phyloP scores from a whole-genome alignment of 2,888 invertebrate species.

The Rhagophthalmus giganteus region DNA sequence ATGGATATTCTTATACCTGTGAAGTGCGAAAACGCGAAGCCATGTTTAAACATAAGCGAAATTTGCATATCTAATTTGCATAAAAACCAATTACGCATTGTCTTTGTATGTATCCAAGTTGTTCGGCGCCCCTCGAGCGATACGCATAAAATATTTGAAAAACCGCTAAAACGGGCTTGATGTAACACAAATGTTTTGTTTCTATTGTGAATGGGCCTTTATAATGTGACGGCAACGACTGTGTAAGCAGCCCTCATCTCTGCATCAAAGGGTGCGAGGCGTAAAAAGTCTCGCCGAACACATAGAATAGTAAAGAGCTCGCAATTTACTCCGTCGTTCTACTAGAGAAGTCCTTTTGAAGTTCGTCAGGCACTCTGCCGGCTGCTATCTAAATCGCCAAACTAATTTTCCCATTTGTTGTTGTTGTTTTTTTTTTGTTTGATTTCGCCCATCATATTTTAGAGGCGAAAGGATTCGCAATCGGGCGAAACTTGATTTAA shows the following conservation, averaged over 20 bases:
- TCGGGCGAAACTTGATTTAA: not conserved
- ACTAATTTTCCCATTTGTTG: conserved; percentile 21
- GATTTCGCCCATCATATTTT: not conserved
- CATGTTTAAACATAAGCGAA: conserved; percentile 4
- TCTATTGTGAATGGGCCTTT: conserved; percentile 25
- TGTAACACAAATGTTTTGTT: conserved; percentile 12
- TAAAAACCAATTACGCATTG: conserved; percentile 1
- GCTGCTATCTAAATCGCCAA: conserved; percentile 28
- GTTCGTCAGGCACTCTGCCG: conserved; percentile 19
- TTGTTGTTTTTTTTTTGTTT: conserved; percentile 1
- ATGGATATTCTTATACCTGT: conserved; percentile 1
- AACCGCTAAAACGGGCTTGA: conserved; percentile 7
- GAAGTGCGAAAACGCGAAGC: conserved; percentile 9
- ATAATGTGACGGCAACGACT: conserved; percentile 28
- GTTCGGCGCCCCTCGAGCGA: not conserved
- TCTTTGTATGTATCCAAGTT: not conserved
- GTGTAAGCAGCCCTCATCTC: conserved; percentile 31
- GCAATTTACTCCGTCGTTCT: conserved; percentile 30
- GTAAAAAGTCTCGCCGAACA: conserved; percentile 32
- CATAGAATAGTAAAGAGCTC: conserved; percentile 32
- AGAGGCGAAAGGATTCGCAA: not conserved
- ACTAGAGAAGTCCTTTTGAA: conserved; percentile 31
- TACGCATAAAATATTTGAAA: conserved; percentile 3
- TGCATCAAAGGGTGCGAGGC: conserved; percentile 30
- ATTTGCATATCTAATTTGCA: conserved; percentile 4